A percentile compares a stretch with the other conserved stretches of the same genome.
phyloP scores from a whole-genome alignment of 1,140 invertebrate genomes.

The Drosophila watanabei region DNA sequence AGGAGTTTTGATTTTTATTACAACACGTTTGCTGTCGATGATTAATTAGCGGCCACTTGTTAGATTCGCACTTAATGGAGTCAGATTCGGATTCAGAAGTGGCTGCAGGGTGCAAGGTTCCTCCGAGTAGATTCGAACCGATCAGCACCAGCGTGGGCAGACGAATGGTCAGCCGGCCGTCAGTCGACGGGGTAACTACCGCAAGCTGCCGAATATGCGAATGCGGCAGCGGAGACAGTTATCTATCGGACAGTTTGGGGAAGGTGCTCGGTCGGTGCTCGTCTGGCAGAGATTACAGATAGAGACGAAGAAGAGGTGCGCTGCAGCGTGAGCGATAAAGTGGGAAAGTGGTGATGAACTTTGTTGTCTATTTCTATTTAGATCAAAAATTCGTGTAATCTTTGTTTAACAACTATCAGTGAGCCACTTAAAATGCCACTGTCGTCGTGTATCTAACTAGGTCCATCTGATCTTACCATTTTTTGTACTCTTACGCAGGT shows the following conservation, averaged over 20 bases:
- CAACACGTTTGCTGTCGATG: slow-evolving; percentile 26
- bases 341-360: slow-evolving; percentile 11
- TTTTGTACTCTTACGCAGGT: not conserved
- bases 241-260: slow-evolving; percentile 29
- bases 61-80: slow-evolving; percentile 20
- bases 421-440: slow-evolving; percentile 10
- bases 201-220: slow-evolving; percentile 14
- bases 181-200: slow-evolving; percentile 19
- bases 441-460: not conserved
- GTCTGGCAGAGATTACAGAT: slow-evolving; percentile 33
- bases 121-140: slow-evolving; percentile 21
- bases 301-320: slow-evolving; percentile 23
- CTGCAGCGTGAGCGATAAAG: slow-evolving; percentile 42
- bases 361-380: not conserved
- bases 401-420: slow-evolving; percentile 28
- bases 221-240: slow-evolving; percentile 27
- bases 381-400: slow-evolving; percentile 37
- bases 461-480: not conserved
- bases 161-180: slow-evolving; percentile 41
- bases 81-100: not conserved
- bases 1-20: slow-evolving; percentile 12
- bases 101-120: slow-evolving; percentile 19
- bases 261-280: slow-evolving; percentile 17
- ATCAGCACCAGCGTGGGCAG: slow-evolving; percentile 29
- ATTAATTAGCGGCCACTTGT: slow-evolving; percentile 58